Conservation (phyloP, 53 echinoderm and acorn worm genomes). For the Arbacia lixula region DNA sequence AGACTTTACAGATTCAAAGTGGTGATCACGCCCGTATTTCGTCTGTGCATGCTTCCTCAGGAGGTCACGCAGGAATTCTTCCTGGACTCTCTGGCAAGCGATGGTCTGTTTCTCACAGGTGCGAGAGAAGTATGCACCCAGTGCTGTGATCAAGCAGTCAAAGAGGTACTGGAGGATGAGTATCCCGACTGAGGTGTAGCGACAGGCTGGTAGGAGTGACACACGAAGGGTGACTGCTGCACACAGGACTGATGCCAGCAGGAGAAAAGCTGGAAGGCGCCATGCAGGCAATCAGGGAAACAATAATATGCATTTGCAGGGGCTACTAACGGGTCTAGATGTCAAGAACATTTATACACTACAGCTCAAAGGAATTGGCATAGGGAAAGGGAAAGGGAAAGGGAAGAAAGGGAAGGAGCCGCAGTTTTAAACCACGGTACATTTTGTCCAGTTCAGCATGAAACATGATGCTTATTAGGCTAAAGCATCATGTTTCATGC, state of each 20-base stretch:
- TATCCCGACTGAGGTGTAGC: constrained; percentile 17
- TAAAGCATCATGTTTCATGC: too few relatives aligned
- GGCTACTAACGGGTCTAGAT: too few relatives aligned
- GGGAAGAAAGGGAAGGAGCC: too few relatives aligned
- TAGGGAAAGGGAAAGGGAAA: too few relatives aligned
- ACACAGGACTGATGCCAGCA: background rate
- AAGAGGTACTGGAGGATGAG: constrained; percentile 41
- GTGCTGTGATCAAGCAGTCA: constrained; percentile 20
- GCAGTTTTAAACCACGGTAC: too few relatives aligned
- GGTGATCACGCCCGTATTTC: constrained; percentile 46
- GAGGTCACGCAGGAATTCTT: constrained; percentile 30
- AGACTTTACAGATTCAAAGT: constrained; percentile 37
- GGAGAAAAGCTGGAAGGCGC: background rate
- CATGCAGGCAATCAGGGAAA: too few relatives aligned
- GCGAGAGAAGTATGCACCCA: constrained; percentile 27
- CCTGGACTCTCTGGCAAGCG: constrained; percentile 37
- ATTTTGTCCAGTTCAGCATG: too few relatives aligned
- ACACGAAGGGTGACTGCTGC: background rate
- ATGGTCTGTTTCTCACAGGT: constrained; percentile 22
- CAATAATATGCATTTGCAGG: too few relatives aligned
- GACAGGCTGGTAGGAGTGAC: constrained; percentile 26
- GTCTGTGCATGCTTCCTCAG: constrained; percentile 49
- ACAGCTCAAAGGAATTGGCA: too few relatives aligned
- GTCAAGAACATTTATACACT: too few relatives aligned
- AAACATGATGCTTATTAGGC: too few relatives aligned